phyloP scores from a whole-genome alignment of 2,113 vertebrate genomes.

The Spilogale gracilis region DNA sequence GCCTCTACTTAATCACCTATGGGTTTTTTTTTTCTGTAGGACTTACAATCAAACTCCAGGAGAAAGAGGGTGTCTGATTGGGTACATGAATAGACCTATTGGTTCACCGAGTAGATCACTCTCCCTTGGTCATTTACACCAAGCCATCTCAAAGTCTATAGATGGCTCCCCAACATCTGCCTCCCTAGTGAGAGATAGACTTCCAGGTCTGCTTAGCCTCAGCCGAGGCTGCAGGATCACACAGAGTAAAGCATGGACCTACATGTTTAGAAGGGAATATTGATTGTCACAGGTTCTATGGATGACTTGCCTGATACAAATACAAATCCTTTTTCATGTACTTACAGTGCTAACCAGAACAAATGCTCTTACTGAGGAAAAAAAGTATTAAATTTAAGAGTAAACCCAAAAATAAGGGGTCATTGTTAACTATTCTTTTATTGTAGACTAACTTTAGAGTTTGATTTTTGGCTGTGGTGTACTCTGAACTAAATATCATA shows the following conservation, averaged over 20 bases:
- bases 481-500: neutral
- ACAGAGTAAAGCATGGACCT: neutral
- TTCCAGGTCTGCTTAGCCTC: too few relatives aligned
- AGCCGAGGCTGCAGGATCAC: neutral
- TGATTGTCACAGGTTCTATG: neutral
- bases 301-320: neutral
- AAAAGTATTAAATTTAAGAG: neutral
- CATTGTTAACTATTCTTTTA: neutral
- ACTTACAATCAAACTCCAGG: neutral
- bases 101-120: neutral
- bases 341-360: neutral
- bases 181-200: neutral
- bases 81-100: neutral
- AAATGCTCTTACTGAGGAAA: neutral
- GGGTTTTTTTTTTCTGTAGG: neutral
- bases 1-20: neutral
- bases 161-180: neutral
- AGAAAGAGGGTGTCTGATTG: neutral
- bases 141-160: neutral
- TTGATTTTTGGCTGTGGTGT: neutral
- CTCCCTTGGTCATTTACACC: neutral
- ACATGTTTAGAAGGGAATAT: neutral
- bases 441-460: neutral
- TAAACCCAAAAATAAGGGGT: constrained; percentile 2
- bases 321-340: neutral